Percentiles rank a stretch among this genome's conserved stretches.
Conservation (phyloP, 1,140 invertebrate genomes). For the Bombus breviceps region DNA sequence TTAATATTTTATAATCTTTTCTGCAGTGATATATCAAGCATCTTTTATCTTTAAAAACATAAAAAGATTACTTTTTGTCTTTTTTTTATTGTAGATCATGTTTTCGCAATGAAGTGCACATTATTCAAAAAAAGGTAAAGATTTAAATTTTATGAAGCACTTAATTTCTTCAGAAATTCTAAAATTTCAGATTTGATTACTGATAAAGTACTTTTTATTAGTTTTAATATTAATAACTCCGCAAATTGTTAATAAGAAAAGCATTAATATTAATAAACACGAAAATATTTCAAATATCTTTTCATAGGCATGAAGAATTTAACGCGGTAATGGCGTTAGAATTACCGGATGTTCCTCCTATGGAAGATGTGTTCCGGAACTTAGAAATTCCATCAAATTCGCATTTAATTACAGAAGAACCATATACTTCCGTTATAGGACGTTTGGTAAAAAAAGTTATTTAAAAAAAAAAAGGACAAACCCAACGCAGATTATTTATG, state of each 20-base stretch:
- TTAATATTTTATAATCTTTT: background rate
- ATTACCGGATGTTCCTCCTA: background rate
- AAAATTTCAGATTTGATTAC: background rate
- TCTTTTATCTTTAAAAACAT: background rate
- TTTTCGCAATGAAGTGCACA: background rate
- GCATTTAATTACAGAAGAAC: slow-evolving; percentile 28
- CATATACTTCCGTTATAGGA: background rate
- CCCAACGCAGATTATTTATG: background rate
- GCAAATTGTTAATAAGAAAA: background rate
- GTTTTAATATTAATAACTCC: background rate
- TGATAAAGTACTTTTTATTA: too few relatives aligned
- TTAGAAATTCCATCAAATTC: background rate
- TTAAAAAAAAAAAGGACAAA: too few relatives aligned
- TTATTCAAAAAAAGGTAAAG: background rate
- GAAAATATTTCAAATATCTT: background rate
- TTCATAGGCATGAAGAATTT: background rate
- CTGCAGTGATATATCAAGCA: background rate
- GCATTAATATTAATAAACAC: too few relatives aligned
- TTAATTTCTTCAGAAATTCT: background rate
- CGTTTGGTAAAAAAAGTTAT: slow-evolving; percentile 9
- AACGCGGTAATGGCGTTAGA: background rate
- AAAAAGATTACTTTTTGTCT: background rate
- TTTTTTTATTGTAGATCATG: background rate
- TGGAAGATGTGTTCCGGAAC: background rate
- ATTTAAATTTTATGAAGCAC: background rate